Evolutionary conservation across 1,140 invertebrate species (phyloP).

Genomic region (Drosophila asahinai): DNA sequence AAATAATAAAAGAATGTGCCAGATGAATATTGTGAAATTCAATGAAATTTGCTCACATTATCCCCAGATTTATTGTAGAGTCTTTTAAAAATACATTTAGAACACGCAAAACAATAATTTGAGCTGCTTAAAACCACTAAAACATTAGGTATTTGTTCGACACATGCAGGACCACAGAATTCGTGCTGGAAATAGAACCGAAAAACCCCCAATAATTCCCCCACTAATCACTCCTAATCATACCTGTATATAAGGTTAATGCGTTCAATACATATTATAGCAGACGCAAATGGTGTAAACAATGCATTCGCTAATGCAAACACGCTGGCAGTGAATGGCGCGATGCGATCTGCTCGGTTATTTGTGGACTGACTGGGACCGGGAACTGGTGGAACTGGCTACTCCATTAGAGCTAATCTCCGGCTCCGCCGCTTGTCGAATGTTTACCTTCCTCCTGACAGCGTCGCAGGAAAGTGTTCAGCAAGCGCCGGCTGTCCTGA

Average conservation of each 20-base stretch:
- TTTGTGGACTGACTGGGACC: constrained; percentile 16
- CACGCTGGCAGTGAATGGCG: constrained; percentile 13
- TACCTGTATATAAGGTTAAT: constrained; percentile 19
- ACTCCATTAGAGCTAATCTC: constrained; percentile 76
- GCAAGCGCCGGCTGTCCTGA: constrained; percentile 13
- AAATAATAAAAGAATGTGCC: neutral
- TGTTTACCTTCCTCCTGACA: constrained; percentile 24
- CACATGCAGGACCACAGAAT: too few species aligned
- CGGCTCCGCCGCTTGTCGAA: constrained; percentile 27
- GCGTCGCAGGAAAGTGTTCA: constrained; percentile 59
- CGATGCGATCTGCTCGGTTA: constrained; percentile 37
- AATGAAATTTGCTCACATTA: neutral
- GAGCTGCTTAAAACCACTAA: neutral
- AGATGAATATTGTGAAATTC: neutral
- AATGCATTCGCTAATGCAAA: constrained; percentile 52
- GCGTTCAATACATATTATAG: constrained; percentile 24
- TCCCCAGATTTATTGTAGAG: neutral
- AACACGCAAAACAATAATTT: neutral
- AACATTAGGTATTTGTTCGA: neutral
- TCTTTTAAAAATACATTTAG: too few species aligned
- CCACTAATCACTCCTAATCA: constrained; percentile 11
- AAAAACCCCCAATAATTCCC: neutral
- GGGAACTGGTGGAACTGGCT: constrained; percentile 13
- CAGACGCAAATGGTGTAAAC: constrained; percentile 14
- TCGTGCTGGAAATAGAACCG: neutral